Percentiles rank a stretch among this genome's conserved stretches.
phyloP scores from a whole-genome alignment of 1,140 invertebrate species.

The Lordiphosa mommai region DNA sequence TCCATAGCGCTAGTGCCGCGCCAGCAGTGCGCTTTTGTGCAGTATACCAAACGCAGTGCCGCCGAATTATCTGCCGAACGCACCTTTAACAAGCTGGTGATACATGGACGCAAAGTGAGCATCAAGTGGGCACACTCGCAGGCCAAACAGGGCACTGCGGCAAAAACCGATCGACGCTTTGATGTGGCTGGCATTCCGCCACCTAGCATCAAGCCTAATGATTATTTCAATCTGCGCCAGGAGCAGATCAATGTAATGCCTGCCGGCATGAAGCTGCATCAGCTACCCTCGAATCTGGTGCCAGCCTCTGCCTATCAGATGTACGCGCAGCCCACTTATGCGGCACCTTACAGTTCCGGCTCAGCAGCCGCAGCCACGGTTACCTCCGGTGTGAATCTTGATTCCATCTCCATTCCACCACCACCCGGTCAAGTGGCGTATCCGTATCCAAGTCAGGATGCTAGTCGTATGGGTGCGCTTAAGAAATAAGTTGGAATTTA shows the following conservation, averaged over 20 bases:
- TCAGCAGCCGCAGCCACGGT: constrained; percentile 20
- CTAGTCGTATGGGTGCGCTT: constrained; percentile 89
- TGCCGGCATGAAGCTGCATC: constrained; percentile 79
- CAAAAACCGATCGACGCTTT: constrained; percentile 78
- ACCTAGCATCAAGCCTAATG: constrained; percentile 82
- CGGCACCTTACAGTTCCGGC: constrained; percentile 72
- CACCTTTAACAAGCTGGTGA: constrained; percentile 96
- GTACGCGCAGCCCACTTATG: constrained; percentile 82
- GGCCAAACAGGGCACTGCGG: constrained; percentile 82
- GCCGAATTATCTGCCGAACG: constrained; percentile 97
- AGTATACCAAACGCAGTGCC: constrained; percentile 93
- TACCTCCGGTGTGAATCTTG: constrained; percentile 51
- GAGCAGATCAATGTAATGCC: constrained; percentile 81
- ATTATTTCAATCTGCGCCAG: constrained; percentile 89
- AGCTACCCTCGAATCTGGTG: constrained; percentile 82
- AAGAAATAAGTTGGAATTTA: constrained; percentile 49
- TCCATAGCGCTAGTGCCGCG: constrained; percentile 94
- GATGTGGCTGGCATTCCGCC: constrained; percentile 94
- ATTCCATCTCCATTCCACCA: constrained; percentile 81
- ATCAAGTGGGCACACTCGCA: constrained; percentile 99
- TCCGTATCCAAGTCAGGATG: constrained; percentile 97
- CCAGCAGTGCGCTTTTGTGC: constrained; percentile 98
- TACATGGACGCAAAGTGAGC: constrained; percentile 91
- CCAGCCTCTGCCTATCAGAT: constrained; percentile 81
- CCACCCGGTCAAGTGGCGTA: constrained; percentile 87